A percentile compares a stretch with the other conserved stretches of the same genome.
These are phyloP conservation scores for Pholis gunnellus DNA, from an alignment of 2,113 vertebrate species.

Conservation along the genomic window DNA sequence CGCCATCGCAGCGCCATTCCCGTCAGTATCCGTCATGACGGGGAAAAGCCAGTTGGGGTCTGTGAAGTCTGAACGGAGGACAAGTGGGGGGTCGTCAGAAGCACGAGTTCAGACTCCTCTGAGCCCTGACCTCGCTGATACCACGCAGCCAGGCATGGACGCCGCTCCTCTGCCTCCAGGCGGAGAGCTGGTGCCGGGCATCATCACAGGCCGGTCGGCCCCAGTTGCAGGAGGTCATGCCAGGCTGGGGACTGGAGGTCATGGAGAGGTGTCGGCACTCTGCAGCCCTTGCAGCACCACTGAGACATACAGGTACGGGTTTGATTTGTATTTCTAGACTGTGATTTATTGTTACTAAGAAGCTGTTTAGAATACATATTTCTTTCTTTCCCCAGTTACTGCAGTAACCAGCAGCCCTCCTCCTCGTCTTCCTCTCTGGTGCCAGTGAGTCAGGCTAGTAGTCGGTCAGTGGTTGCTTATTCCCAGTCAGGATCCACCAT, in stretches of 20 bases:
- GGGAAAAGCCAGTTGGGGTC: constrained; percentile 54
- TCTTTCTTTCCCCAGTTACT: constrained; percentile 35
- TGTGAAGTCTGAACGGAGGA: constrained; percentile 68
- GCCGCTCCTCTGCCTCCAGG: constrained; percentile 54
- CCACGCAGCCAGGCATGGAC: constrained; percentile 93
- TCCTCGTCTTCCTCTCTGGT: constrained; percentile 70
- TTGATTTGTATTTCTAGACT: neutral
- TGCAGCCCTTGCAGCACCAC: constrained; percentile 93
- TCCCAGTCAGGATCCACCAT: constrained; percentile 57
- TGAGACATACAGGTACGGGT: constrained; percentile 78
- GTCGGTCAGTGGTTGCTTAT: constrained; percentile 48
- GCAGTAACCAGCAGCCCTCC: constrained; percentile 74
- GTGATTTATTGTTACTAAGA: constrained; percentile 1
- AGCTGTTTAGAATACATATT: neutral
- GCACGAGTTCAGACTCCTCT: constrained; percentile 60
- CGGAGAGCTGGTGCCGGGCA: constrained; percentile 52
- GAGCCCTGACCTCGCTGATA: constrained; percentile 87
- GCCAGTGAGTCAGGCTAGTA: constrained; percentile 54
- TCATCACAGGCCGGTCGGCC: constrained; percentile 34
- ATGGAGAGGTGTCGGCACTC: constrained; percentile 75
- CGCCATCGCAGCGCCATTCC: constrained; percentile 41
- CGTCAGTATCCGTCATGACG: constrained; percentile 34
- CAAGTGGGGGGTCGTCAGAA: constrained; percentile 39
- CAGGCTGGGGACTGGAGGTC: constrained; percentile 46
- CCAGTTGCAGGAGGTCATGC: constrained; percentile 44